phyloP scores from a whole-genome alignment of 1,140 invertebrate genomes.

The Rhyacophila brunnea region DNA sequence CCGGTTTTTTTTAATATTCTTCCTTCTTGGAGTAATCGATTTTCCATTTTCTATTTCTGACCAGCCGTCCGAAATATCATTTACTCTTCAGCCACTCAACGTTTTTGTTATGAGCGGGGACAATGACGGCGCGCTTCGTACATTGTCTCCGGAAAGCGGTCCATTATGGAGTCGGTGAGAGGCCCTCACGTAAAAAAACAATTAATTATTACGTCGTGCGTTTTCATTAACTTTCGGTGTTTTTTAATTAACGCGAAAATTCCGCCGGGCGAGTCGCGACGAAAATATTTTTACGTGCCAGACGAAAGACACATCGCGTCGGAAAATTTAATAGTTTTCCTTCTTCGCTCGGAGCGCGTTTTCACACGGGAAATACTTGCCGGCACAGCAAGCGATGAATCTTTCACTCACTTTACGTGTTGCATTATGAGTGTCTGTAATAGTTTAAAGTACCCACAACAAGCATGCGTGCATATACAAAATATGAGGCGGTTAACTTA shows the following conservation, averaged over 20 bases:
- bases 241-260: slow-evolving; percentile 36
- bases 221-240: slow-evolving; percentile 34
- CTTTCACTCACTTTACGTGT: too few relatives aligned
- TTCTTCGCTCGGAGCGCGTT: not conserved
- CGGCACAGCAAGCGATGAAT: too few relatives aligned
- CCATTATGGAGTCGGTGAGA: slow-evolving; percentile 23
- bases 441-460: too few relatives aligned
- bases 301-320: not conserved
- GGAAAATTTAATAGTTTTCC: not conserved
- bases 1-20: too few relatives aligned
- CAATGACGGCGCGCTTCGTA: too few relatives aligned
- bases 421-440: too few relatives aligned
- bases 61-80: not conserved
- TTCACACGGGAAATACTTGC: too few relatives aligned
- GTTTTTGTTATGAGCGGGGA: too few relatives aligned
- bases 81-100: not conserved
- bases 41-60: too few relatives aligned
- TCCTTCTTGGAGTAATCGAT: too few relatives aligned
- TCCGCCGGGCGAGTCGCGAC: slow-evolving; percentile 6
- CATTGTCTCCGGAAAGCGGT: slow-evolving; percentile 4
- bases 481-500: too few relatives aligned
- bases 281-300: slow-evolving; percentile 17
- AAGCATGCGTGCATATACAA: too few relatives aligned
- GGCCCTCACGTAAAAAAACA: slow-evolving; percentile 36
- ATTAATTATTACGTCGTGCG: slow-evolving; percentile 36